phyloP scores from a whole-genome alignment of 2,888 invertebrate genomes.

The Zelleria hepariella region DNA sequence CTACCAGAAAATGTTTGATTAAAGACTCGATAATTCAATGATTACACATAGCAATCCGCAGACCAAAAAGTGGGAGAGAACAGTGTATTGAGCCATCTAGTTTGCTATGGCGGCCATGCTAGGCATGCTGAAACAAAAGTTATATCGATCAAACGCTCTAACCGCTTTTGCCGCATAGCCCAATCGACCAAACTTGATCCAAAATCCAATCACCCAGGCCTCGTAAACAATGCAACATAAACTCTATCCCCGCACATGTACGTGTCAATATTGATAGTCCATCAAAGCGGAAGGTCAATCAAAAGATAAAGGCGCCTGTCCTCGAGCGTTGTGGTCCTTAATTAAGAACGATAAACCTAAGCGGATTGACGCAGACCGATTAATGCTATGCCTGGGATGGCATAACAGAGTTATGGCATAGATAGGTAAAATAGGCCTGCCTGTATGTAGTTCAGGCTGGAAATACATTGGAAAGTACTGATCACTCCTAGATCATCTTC shows the following conservation, averaged over 20 bases:
- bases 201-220: neutral
- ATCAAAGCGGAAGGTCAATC: constrained; percentile 45
- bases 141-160: neutral
- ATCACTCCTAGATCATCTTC: too few relatives aligned
- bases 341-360: constrained; percentile 40
- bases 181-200: neutral
- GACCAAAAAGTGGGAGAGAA: too few relatives aligned
- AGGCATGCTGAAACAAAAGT: too few relatives aligned
- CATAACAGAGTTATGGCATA: too few relatives aligned
- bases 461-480: too few relatives aligned
- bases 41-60: too few relatives aligned
- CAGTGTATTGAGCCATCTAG: too few relatives aligned
- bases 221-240: neutral
- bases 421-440: too few relatives aligned
- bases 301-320: constrained; percentile 57
- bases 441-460: too few relatives aligned
- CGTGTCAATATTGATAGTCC: neutral
- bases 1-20: too few relatives aligned
- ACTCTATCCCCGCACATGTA: neutral
- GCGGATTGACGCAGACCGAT: constrained; percentile 16
- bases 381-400: neutral
- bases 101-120: too few relatives aligned
- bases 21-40: too few relatives aligned
- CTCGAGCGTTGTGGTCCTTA: constrained; percentile 40
- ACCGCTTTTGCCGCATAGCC: neutral